Base-by-base conservation (phyloP, 2,888 invertebrate species). In the Thysanoteuthis rhombus region DNA sequence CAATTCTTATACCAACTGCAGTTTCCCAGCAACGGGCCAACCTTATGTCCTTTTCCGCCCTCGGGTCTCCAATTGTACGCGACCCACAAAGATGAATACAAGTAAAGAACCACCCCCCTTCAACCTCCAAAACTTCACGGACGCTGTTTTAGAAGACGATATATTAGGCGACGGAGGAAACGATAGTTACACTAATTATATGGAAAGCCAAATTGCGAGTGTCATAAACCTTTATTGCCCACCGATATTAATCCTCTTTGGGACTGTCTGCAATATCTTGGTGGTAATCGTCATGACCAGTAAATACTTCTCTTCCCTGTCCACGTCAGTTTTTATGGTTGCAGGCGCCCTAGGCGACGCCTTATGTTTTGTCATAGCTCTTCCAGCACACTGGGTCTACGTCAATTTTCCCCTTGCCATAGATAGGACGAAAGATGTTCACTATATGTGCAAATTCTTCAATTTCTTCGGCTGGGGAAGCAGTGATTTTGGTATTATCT, bases 381-480 rank as follows among this genome's bases (percentile, higher is more conserved):
- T 96, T 42, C 94, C 95, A 47, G 94, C 95, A 22, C 96, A 96
- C 92, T 96, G 96, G 96, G 36, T 96, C 42, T 95, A 95, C 89
- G 95, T 96, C 10, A 95, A 95, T 91, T 95, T 95, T 94, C 95
- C 96, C 8, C 94, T 94, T 2, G 94, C 94, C 6, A 95, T 95
- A 91, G 93, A 94, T 3, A 93, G 95, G 42, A 94, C 94, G 0
- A 94, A 94, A 0, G 94, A 94, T 25, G 94, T 95, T 0, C 95
- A 95, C 92, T 89, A 94, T n/a, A 95, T 96, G 95, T 96, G 96
- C 93, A 95, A 95, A 93, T 95, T 96, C 93, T 95, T 96, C 89
- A 95, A 95, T 91, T 96, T 96, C 93, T 96, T 95, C 93, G 96
- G 96, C 19, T 95, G 95, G 94, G 95, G 95, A 42, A 95, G 95